Conservation (phyloP, 92 coral and sea anemone species). For the Siderastrea siderea region DNA sequence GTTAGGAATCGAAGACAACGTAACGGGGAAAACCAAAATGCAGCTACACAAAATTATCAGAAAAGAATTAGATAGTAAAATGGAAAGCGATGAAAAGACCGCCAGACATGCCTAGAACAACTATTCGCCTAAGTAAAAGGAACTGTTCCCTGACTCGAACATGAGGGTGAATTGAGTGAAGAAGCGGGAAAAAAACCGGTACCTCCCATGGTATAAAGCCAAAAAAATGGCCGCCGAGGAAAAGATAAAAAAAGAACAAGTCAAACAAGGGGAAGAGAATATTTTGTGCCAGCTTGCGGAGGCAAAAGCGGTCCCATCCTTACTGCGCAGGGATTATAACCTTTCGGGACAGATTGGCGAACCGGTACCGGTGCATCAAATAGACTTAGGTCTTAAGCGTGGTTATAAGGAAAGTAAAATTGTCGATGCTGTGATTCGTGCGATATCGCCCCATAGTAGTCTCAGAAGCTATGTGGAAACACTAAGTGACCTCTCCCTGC, state of each 20-base stretch:
- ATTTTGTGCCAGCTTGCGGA: constrained; percentile 10
- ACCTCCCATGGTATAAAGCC: not conserved
- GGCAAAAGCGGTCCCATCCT: constrained; percentile 20
- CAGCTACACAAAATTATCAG: constrained; percentile 23
- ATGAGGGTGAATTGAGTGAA: not conserved
- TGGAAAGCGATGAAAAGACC: constrained; percentile 40
- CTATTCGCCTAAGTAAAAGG: constrained; percentile 15
- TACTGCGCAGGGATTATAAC: constrained; percentile 54
- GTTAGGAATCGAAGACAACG: constrained; percentile 19
- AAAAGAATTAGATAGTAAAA: constrained; percentile 6
- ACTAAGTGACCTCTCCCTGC: constrained; percentile 42
- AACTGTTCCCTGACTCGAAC: constrained; percentile 31
- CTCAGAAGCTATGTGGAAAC: constrained; percentile 74
- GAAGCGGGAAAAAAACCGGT: not conserved
- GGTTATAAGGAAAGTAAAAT: constrained; percentile 59
- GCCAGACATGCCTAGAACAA: constrained; percentile 17
- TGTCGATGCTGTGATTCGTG: constrained; percentile 53
- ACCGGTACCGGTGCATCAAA: constrained; percentile 69
- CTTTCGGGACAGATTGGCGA: constrained; percentile 58
- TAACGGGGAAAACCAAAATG: constrained; percentile 20
- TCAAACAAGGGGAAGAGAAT: constrained; percentile 1
- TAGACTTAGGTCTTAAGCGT: constrained; percentile 66
- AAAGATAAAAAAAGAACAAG: constrained; percentile 13
- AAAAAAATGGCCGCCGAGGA: not conserved
- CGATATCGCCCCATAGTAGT: constrained; percentile 66